Evolutionary conservation across 2,888 invertebrate genomes (phyloP).

Genomic region (Thecocarcelia acutangulata): DNA sequence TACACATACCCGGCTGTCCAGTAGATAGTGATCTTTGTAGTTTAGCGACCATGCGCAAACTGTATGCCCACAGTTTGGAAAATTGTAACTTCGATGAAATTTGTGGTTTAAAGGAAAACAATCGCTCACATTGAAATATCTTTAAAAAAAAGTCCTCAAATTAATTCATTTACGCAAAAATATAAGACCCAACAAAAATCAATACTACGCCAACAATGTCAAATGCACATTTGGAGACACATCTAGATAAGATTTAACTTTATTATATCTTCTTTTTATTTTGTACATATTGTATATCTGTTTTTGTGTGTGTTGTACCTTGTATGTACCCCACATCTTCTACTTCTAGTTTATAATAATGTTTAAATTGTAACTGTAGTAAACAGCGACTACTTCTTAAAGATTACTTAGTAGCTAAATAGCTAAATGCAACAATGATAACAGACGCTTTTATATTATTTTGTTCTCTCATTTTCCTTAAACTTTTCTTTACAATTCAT

Average conservation of each 20-base stretch:
- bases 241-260: conserved; percentile 44
- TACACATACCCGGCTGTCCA: conserved; percentile 87
- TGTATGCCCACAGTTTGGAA: conserved; percentile 84
- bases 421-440: conserved; percentile 45
- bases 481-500: conserved; percentile 24
- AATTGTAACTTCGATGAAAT: conserved; percentile 87
- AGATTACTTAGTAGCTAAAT: conserved; percentile 19
- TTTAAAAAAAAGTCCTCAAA: not conserved
- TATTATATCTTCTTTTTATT: conserved; percentile 27
- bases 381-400: conserved; percentile 49
- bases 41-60: conserved; percentile 83
- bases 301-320: conserved; percentile 27
- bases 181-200: conserved; percentile 20
- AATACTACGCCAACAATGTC: conserved; percentile 54
- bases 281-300: conserved; percentile 58
- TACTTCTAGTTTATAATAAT: conserved; percentile 2
- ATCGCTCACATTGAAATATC: not conserved
- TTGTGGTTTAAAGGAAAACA: conserved; percentile 81
- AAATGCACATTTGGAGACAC: conserved; percentile 59
- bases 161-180: conserved; percentile 36
- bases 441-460: conserved; percentile 37
- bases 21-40: conserved; percentile 85
- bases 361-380: not conserved
- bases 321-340: conserved; percentile 21
- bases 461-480: not conserved